phyloP scores from a whole-genome alignment of 2,797 vertebrate genomes.

The Alauda arvensis region DNA sequence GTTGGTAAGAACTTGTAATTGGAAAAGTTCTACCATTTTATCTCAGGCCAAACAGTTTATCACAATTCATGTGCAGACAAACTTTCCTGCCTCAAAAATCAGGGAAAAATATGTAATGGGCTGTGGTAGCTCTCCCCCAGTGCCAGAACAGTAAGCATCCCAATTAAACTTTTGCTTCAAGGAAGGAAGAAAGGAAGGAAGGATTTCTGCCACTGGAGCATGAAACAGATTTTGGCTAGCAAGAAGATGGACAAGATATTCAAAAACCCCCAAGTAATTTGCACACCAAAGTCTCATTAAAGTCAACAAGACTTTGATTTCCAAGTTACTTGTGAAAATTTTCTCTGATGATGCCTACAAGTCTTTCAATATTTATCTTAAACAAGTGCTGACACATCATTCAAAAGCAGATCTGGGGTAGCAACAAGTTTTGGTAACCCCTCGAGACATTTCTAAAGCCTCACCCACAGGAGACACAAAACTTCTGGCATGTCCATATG shows the following conservation, averaged over 20 bases:
- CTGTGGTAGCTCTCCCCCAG: neutral
- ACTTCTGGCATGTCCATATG: slow-evolving; percentile 45
- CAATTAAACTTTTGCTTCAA: slow-evolving; percentile 36
- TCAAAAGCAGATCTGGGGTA: slow-evolving; percentile 19
- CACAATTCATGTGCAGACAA: neutral
- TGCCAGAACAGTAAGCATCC: slow-evolving; percentile 11
- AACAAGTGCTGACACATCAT: slow-evolving; percentile 39
- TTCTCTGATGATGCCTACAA: slow-evolving; percentile 19
- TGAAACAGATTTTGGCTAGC: slow-evolving; percentile 24
- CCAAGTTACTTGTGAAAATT: slow-evolving; percentile 19
- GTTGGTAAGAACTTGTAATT: neutral
- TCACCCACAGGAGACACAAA: slow-evolving; percentile 26
- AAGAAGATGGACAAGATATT: slow-evolving; percentile 35
- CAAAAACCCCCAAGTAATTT: neutral
- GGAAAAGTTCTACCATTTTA: slow-evolving; percentile 1
- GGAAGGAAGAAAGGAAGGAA: neutral
- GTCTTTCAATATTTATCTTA: slow-evolving; percentile 26
- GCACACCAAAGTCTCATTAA: slow-evolving; percentile 43
- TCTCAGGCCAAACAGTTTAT: slow-evolving; percentile 29
- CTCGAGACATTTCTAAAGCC: slow-evolving; percentile 38
- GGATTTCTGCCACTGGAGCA: slow-evolving; percentile 13
- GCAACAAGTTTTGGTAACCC: slow-evolving; percentile 49
- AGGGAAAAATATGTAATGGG: slow-evolving; percentile 1
- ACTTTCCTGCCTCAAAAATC: neutral
- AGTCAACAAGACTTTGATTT: slow-evolving; percentile 28